These are phyloP conservation scores for Frankliniella intonsa DNA, from an alignment of 2,888 invertebrate species.

Conservation along the genomic window DNA sequence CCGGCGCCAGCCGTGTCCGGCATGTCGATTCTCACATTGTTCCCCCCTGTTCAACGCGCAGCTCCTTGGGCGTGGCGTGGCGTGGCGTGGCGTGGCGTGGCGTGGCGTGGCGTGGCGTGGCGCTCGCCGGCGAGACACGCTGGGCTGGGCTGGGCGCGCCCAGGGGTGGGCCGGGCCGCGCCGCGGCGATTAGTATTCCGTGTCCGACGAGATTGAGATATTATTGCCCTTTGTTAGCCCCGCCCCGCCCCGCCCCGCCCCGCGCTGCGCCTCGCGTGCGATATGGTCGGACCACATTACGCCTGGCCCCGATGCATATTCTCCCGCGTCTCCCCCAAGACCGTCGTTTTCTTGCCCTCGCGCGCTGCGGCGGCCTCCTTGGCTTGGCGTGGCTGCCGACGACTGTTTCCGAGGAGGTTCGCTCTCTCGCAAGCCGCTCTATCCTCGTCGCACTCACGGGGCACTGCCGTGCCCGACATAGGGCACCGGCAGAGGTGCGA, in stretches of 20 bases:
- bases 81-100: neutral
- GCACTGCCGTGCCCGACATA: too few relatives aligned
- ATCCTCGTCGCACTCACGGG: too few relatives aligned
- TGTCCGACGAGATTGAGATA: conserved; percentile 14
- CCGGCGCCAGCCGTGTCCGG: neutral
- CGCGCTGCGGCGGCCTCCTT: too few relatives aligned
- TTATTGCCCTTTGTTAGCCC: conserved; percentile 17
- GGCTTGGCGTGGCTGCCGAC: too few relatives aligned
- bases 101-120: neutral
- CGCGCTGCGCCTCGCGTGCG: neutral
- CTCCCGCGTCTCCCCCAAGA: too few relatives aligned
- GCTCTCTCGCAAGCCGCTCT: too few relatives aligned
- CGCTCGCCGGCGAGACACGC: neutral
- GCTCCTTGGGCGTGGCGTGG: neutral
- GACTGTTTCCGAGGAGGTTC: too few relatives aligned
- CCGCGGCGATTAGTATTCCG: conserved; percentile 8
- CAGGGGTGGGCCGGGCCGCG: neutral
- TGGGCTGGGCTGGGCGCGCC: neutral
- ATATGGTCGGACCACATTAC: too few relatives aligned
- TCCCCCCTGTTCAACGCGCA: neutral
- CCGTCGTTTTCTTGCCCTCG: too few relatives aligned
- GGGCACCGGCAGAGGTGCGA: too few relatives aligned
- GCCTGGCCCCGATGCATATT: too few relatives aligned
- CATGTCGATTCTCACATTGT: neutral
- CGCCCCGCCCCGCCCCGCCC: neutral